Evolutionary conservation across 2,113 vertebrate species (phyloP), one percentile per base, ranked within the genome.

Genomic region (human (Homo sapiens)): DNA sequence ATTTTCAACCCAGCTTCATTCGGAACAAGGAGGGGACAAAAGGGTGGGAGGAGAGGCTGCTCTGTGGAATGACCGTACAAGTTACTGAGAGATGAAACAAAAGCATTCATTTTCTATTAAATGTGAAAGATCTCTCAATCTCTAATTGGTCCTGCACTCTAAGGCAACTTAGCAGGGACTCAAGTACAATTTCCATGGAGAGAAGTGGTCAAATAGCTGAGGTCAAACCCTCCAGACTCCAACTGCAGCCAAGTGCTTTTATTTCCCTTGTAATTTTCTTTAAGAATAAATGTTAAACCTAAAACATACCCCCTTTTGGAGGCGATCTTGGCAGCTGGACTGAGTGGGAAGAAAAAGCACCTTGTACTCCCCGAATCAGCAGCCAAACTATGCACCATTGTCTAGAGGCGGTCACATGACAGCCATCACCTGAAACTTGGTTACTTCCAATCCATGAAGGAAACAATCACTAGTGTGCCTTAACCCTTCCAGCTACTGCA

Each of bases 171-270:
- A 80, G 45, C 2, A 8, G 22, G 8, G 45, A 30, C 32, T 30
- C 75, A 72, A 55, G 55, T 45, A 76, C 7, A 89, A n/a, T 83
- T 95, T 92, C 90, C 45, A 57, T 6, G 0, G 79, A 76, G 75
- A 57, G 94, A 95, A 94, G 59, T 0, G 0, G 83, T 40, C 93
- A 59, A 30, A 20, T 1, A 18, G 25, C 83, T 25, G 80, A 96
- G 96, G 96, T 68, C 93, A 75, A 66, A 97, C 13, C 89, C 95
- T 96, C n/a, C 79, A 80, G 79, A n/a, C 78, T 25, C 18, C 96
- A 23, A 25, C 0, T 48, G 81, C 20, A 11, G 92, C 83, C 35
- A 61, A 93, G 40, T 8, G 35, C 30, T 93, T 97, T 93, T 3
- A 43, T 59, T 90, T 66, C 81, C 89, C 73, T 64, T 48, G 59